Base-by-base conservation (phyloP, 2,888 invertebrate species). In the Hemistola chrysoprasaria region DNA sequence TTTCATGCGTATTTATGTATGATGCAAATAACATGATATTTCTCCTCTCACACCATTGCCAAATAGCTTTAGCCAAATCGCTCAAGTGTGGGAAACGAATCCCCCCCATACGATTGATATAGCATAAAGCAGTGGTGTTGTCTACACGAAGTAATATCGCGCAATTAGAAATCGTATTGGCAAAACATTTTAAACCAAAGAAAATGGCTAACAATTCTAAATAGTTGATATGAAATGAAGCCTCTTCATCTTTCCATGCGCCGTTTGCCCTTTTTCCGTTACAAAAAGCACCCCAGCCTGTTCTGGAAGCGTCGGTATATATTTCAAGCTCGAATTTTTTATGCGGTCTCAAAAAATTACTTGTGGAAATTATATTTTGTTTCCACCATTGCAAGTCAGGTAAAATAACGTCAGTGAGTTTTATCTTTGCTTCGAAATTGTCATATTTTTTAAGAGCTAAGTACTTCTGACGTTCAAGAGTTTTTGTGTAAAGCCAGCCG, bases 71-170 rank as follows among this genome's bases (percentile, higher is more conserved):
- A 0, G 37, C 11, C 0, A 48, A 1, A 0, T 26, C 0, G 0
- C 20, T 47, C 0, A 47, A 11, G 6, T 47, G 41, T n/a, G 33
- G 34, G 8, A 16, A 41, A 5, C 36, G 44, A 1, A 44, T 20
- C 0, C 48, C 40, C 1, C 41, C 50, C 39, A 50, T 47, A 0
- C 36, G 8, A 9, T 50, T 47, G 1, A 50, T 25, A 8, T 40
- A 51, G 2, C 24, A 6, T 7, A 45, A 31, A 6, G 47, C 45
- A 1, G 50, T 47, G 1, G 37, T 40, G 22, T 50, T 50, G 6
- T 50, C 46, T 6, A 50, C 21, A 1, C 46, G 11, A 1, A 50
- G 21, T 6, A 47, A 23, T 11, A 51, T 38, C 11, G 39, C 27
- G 6, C 26, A 32, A 7, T 36, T 20, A 10, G 6, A 7, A 8